Evolutionary conservation across 1,140 invertebrate genomes (phyloP).

Genomic region (Drosophila serrata): DNA sequence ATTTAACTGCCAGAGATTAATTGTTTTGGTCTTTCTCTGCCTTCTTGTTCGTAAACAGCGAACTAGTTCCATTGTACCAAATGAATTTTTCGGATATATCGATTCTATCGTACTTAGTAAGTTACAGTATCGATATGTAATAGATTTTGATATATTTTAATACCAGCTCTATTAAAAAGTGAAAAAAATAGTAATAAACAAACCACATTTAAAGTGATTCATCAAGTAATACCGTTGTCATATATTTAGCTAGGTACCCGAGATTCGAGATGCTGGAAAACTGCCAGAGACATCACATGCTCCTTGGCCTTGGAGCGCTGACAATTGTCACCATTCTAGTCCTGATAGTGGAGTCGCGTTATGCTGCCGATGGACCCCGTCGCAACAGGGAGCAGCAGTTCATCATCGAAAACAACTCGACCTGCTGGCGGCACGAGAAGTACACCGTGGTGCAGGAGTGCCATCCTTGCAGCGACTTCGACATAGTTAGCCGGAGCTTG

Average conservation of each 20-base stretch:
- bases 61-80: conserved; percentile 16
- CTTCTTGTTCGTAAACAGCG: conserved; percentile 75
- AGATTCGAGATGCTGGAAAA: conserved; percentile 88
- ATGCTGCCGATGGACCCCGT: conserved; percentile 79
- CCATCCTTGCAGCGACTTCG: conserved; percentile 92
- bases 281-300: conserved; percentile 89
- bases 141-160: not conserved
- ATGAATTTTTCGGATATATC: not conserved
- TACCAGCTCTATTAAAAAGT: not conserved
- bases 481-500: conserved; percentile 90
- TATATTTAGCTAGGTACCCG: not conserved
- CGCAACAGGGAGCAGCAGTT: conserved; percentile 84
- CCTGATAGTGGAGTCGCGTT: conserved; percentile 91
- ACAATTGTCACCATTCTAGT: conserved; percentile 91
- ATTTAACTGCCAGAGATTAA: too few species aligned
- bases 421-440: conserved; percentile 90
- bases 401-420: conserved; percentile 91
- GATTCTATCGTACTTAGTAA: too few species aligned
- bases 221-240: not conserved
- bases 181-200: conserved; percentile 1
- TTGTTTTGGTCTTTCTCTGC: conserved; percentile 77
- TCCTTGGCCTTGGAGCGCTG: conserved; percentile 88
- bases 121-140: too few species aligned
- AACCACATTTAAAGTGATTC: not conserved
- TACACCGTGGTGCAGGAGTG: conserved; percentile 91